Evolutionary conservation across 1,140 invertebrate species (phyloP).

Genomic region (Cydia fagiglandana): DNA sequence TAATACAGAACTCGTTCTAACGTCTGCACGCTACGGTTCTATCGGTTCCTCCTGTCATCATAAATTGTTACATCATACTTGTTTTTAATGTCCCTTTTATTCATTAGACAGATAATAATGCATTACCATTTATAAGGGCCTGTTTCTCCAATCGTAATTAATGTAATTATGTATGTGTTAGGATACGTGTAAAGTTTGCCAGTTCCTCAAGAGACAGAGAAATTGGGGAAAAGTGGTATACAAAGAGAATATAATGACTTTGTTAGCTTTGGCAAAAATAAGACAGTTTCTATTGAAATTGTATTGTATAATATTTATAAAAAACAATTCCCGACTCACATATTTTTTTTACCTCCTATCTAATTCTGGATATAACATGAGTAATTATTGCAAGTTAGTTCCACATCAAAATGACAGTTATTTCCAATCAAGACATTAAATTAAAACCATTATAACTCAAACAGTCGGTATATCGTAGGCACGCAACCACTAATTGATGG

Average conservation of each 20-base stretch:
- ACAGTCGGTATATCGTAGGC: not conserved
- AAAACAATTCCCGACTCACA: not conserved
- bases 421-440: not conserved
- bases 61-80: slow-evolving; percentile 14
- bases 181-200: too few species aligned
- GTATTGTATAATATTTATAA: too few species aligned
- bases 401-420: not conserved
- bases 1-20: not conserved
- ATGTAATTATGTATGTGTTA: too few species aligned
- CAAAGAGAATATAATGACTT: too few species aligned
- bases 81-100: slow-evolving; percentile 8
- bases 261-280: too few species aligned
- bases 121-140: not conserved
- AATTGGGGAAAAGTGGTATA: too few species aligned
- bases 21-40: not conserved
- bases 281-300: too few species aligned
- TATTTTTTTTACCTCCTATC: too few species aligned
- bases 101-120: not conserved
- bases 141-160: not conserved
- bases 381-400: not conserved
- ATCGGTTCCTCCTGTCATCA: not conserved
- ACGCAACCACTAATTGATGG: slow-evolving; percentile 10
- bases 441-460: not conserved
- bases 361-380: too few species aligned
- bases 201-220: too few species aligned